A percentile compares a stretch with the other conserved stretches of the same genome.
Conservation (phyloP, 2,888 invertebrate genomes). For the Cerceris ruficornis region DNA sequence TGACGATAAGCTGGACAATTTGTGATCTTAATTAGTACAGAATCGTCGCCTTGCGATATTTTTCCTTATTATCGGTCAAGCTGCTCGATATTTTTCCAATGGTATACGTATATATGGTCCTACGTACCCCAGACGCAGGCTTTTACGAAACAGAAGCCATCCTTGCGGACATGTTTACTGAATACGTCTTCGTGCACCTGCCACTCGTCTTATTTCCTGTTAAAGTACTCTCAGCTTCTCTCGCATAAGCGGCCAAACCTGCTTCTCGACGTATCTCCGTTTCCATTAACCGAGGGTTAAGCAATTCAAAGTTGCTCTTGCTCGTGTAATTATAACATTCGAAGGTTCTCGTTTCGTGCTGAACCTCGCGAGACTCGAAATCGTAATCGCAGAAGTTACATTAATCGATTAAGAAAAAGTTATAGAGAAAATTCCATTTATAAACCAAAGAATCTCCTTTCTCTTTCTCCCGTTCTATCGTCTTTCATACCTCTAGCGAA, state of each 20-base stretch:
- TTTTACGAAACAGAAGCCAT: background rate
- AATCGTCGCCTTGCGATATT: background rate
- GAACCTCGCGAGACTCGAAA: no score
- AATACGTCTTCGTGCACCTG: conserved; percentile 44
- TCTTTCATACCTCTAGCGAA: no score
- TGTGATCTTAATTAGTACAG: background rate
- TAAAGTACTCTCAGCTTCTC: conserved; percentile 26
- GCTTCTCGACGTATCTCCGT: conserved; percentile 41
- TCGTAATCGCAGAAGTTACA: no score
- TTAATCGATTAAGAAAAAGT: no score
- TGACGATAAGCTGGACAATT: conserved; percentile 4
- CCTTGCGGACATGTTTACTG: conserved; percentile 32
- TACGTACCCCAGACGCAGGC: background rate
- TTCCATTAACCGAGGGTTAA: conserved; percentile 12
- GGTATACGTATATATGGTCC: background rate
- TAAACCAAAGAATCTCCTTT: no score
- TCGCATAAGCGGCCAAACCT: conserved; percentile 42
- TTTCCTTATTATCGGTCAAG: background rate
- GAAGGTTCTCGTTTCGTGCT: background rate
- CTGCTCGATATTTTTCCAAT: background rate
- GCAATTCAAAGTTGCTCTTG: conserved; percentile 7
- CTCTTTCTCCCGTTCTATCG: no score
- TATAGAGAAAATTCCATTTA: no score
- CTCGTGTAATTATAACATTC: background rate
- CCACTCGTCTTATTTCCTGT: conserved; percentile 40